Percentiles rank a stretch among this genome's conserved stretches.
Conservation (phyloP, 2,888 invertebrate genomes). For the Eupithecia vulgata region DNA sequence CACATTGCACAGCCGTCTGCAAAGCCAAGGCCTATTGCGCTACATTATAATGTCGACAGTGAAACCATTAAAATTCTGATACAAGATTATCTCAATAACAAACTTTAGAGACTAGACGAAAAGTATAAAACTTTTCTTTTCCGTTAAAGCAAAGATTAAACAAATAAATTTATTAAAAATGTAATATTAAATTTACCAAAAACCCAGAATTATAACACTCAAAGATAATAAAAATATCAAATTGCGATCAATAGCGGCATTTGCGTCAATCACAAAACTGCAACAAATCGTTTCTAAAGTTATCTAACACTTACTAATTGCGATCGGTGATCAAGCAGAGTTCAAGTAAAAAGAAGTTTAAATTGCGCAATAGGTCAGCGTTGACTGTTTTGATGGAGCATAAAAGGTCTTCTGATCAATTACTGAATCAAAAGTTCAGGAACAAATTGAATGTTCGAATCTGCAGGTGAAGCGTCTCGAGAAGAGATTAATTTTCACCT, state of each 20-base stretch:
- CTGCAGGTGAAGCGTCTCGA: neutral
- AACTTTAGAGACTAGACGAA: neutral
- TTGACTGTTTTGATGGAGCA: slow-evolving; percentile 48
- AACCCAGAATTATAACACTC: slow-evolving; percentile 23
- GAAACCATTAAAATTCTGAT: neutral
- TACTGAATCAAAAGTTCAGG: slow-evolving; percentile 19
- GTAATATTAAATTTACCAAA: no score
- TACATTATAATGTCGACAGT: slow-evolving; percentile 9
- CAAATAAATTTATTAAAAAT: slow-evolving; percentile 12
- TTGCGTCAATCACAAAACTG: slow-evolving; percentile 45
- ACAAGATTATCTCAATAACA: neutral
- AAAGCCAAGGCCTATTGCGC: slow-evolving; percentile 16
- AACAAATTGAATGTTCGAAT: slow-evolving; percentile 15
- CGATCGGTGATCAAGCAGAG: slow-evolving; percentile 55
- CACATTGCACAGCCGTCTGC: neutral
- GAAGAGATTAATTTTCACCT: neutral
- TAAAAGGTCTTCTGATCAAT: slow-evolving; percentile 40
- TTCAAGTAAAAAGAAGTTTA: slow-evolving; percentile 46
- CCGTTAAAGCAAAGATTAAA: neutral
- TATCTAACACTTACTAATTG: slow-evolving; percentile 60
- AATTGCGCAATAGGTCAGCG: slow-evolving; percentile 43
- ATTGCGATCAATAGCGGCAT: slow-evolving; percentile 40
- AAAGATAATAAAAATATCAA: slow-evolving; percentile 35
- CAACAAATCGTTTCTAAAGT: slow-evolving; percentile 46
- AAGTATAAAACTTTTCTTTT: neutral